These are phyloP conservation scores for Trididemnum nubilum DNA, from an alignment of 23 tunicate species.

Conservation along the genomic window DNA sequence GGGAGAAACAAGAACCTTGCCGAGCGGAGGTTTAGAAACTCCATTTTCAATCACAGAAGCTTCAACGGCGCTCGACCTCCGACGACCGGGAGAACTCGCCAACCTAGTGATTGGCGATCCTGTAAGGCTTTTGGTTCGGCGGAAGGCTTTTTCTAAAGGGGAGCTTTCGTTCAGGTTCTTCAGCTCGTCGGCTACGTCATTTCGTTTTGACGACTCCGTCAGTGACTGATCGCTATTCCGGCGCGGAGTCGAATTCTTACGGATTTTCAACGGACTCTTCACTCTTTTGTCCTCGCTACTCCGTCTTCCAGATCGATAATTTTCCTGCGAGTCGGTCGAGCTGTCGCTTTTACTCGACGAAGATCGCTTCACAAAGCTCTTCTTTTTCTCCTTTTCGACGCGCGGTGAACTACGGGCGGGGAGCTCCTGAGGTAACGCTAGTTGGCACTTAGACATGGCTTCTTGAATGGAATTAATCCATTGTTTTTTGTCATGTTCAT, in stretches of 20 bases:
- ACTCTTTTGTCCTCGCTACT: background rate
- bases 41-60: conserved; percentile 16
- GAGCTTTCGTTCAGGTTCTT: background rate
- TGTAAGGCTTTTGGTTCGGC: conserved; percentile 66
- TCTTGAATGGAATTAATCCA: conserved; percentile 88
- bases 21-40: conserved; percentile 57
- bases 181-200: background rate
- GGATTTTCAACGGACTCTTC: background rate
- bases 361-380: conserved; percentile 36
- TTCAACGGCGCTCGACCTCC: background rate
- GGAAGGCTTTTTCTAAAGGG: conserved; percentile 11
- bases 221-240: conserved; percentile 5
- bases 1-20: background rate
- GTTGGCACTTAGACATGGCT: conserved; percentile 46
- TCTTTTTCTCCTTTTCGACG: conserved; percentile 20
- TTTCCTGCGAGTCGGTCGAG: conserved; percentile 33
- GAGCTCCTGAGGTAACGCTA: background rate
- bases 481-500: conserved; percentile 87
- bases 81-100: conserved; percentile 16
- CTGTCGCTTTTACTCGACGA: conserved; percentile 69
- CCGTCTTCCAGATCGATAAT: background rate
- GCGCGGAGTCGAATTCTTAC: background rate
- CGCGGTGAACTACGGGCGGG: background rate
- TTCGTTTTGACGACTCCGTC: background rate
- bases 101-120: conserved; percentile 54